Conservation (phyloP, 1,140 invertebrate species). For the Argopecten irradians region DNA sequence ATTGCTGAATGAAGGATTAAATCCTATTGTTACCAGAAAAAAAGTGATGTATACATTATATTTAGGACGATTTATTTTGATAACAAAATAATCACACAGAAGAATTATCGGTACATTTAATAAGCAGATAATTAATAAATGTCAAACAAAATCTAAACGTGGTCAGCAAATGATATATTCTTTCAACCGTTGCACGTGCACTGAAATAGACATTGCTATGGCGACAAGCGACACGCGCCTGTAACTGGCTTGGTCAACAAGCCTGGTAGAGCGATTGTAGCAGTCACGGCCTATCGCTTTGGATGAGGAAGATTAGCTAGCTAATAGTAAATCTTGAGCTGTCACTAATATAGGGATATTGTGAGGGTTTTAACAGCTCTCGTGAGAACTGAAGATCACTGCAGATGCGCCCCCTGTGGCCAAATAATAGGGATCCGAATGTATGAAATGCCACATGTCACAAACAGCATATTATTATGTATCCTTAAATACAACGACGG, state of each 20-base stretch:
- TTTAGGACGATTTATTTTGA: not conserved
- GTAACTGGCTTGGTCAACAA: constrained; percentile 9
- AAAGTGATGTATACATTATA: no score
- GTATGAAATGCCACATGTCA: not conserved
- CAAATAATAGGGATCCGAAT: not conserved
- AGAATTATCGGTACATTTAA: not conserved
- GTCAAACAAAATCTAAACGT: constrained; percentile 9
- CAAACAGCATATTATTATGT: no score
- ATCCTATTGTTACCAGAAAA: no score
- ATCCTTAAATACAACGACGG: no score
- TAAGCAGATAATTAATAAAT: not conserved
- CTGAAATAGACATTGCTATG: constrained; percentile 7
- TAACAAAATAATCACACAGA: not conserved
- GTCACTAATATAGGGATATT: not conserved
- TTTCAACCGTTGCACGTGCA: constrained; percentile 6
- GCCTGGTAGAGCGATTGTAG: not conserved
- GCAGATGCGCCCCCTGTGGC: not conserved
- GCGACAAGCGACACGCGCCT: constrained; percentile 18
- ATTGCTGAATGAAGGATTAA: no score
- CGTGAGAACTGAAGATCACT: not conserved
- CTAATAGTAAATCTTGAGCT: constrained; percentile 22
- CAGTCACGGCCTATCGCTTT: not conserved
- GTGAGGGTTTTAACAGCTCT: constrained; percentile 5
- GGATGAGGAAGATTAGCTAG: not conserved
- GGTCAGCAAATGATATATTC: not conserved